Evolutionary conservation across 2,888 invertebrate species (phyloP).

Genomic region (Dione juno): DNA sequence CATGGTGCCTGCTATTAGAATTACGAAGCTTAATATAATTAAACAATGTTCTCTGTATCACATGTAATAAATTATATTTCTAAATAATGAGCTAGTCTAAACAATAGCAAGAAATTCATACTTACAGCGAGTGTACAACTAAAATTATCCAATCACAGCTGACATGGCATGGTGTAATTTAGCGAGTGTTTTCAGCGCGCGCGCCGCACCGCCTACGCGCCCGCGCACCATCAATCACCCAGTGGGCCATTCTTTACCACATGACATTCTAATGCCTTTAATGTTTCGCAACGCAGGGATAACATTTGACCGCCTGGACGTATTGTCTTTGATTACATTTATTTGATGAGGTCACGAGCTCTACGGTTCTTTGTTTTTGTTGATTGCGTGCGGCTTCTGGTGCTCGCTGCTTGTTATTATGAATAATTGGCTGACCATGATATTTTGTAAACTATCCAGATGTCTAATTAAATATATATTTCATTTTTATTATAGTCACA

Average conservation of each 20-base stretch:
- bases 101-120: conserved; percentile 47
- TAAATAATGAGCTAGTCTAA: conserved; percentile 44
- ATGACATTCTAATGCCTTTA: conserved; percentile 75
- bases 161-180: conserved; percentile 64
- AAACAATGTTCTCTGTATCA: conserved; percentile 47
- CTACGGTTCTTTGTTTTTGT: conserved; percentile 46
- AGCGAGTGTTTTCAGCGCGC: conserved; percentile 69
- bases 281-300: conserved; percentile 66
- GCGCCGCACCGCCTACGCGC: conserved; percentile 66
- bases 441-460: conserved; percentile 1
- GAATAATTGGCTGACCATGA: conserved; percentile 20
- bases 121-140: conserved; percentile 38
- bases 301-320: conserved; percentile 64
- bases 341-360: conserved; percentile 51
- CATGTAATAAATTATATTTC: conserved; percentile 45
- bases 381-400: conserved; percentile 43
- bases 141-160: conserved; percentile 55
- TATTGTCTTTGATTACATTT: conserved; percentile 53
- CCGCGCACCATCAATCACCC: conserved; percentile 70
- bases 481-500: neutral
- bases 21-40: conserved; percentile 45
- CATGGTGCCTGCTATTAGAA: conserved; percentile 48
- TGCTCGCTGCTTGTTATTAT: conserved; percentile 32
- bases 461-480: neutral
- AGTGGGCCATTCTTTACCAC: conserved; percentile 67